phyloP scores from a whole-genome alignment of 2,888 invertebrate species.

The Aleiodes alternator region DNA sequence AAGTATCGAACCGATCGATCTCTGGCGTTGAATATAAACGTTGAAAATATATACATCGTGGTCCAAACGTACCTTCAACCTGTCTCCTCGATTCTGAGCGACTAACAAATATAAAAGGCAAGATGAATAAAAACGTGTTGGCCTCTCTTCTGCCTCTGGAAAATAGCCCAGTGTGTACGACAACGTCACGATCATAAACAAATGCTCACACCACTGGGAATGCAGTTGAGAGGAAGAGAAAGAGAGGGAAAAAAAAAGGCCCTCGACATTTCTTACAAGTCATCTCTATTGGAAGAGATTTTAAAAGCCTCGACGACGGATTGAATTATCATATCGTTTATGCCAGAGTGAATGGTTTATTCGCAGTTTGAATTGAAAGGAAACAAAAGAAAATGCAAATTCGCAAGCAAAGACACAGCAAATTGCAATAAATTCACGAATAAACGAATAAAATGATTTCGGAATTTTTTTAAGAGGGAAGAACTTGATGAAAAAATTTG shows the following conservation, averaged over 20 bases:
- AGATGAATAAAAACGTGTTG: slow-evolving; percentile 10
- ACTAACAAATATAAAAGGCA: slow-evolving; percentile 34
- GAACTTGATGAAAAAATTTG: background rate
- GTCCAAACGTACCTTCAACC: slow-evolving; percentile 11
- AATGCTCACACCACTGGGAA: slow-evolving; percentile 31
- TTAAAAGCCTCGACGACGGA: slow-evolving; percentile 36
- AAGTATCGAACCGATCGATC: slow-evolving; percentile 59
- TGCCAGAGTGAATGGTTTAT: slow-evolving; percentile 15
- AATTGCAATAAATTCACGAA: background rate
- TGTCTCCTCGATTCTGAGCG: slow-evolving; percentile 25
- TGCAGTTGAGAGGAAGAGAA: slow-evolving; percentile 2
- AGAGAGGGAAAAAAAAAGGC: background rate
- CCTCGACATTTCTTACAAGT: slow-evolving; percentile 27
- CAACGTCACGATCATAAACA: slow-evolving; percentile 41
- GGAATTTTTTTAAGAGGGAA: background rate
- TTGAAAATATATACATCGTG: background rate
- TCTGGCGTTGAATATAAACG: slow-evolving; percentile 40
- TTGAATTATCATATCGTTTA: slow-evolving; percentile 44
- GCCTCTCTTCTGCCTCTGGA: background rate
- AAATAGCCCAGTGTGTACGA: slow-evolving; percentile 35
- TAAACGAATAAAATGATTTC: background rate
- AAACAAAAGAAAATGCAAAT: slow-evolving; percentile 1
- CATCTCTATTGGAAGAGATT: slow-evolving; percentile 34
- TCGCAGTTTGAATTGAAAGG: slow-evolving; percentile 23
- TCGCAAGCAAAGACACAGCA: too few relatives aligned